Evolutionary conservation across 2,113 vertebrate species (phyloP).

Genomic region (Sorex araneus): DNA sequence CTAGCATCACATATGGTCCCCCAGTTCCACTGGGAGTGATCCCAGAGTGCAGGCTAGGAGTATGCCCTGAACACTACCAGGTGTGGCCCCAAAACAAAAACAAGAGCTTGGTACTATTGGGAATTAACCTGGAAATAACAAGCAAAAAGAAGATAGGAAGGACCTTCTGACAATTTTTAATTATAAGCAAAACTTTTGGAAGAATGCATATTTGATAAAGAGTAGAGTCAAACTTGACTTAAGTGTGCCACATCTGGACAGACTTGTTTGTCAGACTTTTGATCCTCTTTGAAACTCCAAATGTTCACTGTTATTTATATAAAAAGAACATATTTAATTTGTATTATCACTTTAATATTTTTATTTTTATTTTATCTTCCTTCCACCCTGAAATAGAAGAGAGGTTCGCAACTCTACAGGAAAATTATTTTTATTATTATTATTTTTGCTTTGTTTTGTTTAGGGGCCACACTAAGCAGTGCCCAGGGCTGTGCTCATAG

Average conservation of each 20-base stretch:
- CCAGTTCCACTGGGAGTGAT: too few relatives aligned
- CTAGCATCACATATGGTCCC: too few relatives aligned
- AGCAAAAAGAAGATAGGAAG: not conserved
- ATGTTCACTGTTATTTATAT: not conserved
- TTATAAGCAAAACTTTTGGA: not conserved
- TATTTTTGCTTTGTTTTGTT: not conserved
- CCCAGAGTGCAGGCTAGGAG: too few relatives aligned
- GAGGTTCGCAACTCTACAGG: not conserved
- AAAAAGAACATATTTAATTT: not conserved
- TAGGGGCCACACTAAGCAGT: too few relatives aligned
- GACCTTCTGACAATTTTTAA: not conserved
- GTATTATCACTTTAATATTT: not conserved
- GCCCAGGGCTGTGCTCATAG: too few relatives aligned
- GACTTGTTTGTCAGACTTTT: not conserved
- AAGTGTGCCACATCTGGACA: not conserved
- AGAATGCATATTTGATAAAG: not conserved
- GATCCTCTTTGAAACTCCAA: not conserved
- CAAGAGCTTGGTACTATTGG: not conserved
- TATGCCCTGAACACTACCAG: too few relatives aligned
- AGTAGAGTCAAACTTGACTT: not conserved
- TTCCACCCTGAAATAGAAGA: not conserved
- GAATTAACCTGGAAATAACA: constrained; percentile 43
- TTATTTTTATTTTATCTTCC: not conserved
- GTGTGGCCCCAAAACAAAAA: not conserved
- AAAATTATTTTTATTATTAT: not conserved